A percentile compares a stretch with the other conserved stretches of the same genome.
These are phyloP conservation scores for Marmota flaviventris DNA, from an alignment of 2,113 vertebrate species.

Conservation along the genomic window DNA sequence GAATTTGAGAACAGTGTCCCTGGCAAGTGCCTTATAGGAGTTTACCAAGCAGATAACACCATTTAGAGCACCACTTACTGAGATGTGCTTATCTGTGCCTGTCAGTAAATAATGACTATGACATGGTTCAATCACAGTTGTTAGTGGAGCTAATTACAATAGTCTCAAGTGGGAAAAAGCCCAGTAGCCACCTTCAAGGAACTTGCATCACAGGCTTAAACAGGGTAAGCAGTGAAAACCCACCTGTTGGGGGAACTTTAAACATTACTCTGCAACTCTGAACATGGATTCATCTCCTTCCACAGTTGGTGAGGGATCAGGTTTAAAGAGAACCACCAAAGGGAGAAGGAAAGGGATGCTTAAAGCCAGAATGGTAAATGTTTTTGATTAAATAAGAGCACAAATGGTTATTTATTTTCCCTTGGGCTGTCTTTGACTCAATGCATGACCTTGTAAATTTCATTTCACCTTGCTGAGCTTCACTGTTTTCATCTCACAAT, in stretches of 20 bases:
- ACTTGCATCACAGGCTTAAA: conserved; percentile 40
- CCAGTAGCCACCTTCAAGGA: neutral
- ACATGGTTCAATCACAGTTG: conserved; percentile 56
- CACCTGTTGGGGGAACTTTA: neutral
- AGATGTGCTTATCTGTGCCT: conserved; percentile 56
- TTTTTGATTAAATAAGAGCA: conserved; percentile 29
- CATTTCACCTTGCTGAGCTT: conserved; percentile 13
- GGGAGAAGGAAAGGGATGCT: neutral
- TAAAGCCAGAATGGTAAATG: neutral
- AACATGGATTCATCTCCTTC: neutral
- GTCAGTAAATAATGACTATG: conserved; percentile 64
- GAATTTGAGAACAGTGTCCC: conserved; percentile 39
- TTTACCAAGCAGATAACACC: conserved; percentile 60
- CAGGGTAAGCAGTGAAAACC: conserved; percentile 20
- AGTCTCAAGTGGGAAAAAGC: neutral
- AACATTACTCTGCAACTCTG: conserved; percentile 17
- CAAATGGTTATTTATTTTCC: conserved; percentile 31
- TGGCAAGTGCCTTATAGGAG: conserved; percentile 6
- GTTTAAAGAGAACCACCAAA: neutral
- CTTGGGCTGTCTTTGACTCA: conserved; percentile 18
- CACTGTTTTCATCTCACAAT: neutral
- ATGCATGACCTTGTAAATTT: neutral
- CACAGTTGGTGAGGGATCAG: conserved; percentile 11
- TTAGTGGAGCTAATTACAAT: conserved; percentile 69
- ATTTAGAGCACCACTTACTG: conserved; percentile 45